Conservation (phyloP, 2,888 invertebrate genomes). For the Neoascia interrupta region DNA sequence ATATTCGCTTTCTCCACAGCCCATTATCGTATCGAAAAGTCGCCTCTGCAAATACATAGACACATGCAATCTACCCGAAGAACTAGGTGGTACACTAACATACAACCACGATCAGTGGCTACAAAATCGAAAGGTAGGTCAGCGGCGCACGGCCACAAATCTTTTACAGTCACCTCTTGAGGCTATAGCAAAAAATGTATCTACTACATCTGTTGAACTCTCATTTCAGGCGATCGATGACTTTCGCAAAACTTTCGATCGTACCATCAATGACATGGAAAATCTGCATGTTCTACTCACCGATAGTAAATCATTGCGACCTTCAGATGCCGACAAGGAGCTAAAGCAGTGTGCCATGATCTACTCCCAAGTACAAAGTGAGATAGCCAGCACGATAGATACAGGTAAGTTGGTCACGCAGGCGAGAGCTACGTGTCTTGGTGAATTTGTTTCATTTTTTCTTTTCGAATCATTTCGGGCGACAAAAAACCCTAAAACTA, state of each 20-base stretch:
- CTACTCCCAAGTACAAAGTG: slow-evolving; percentile 80
- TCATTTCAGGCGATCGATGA: slow-evolving; percentile 84
- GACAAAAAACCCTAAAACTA: slow-evolving; percentile 37
- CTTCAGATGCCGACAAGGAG: slow-evolving; percentile 82
- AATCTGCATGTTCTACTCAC: slow-evolving; percentile 82
- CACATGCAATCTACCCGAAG: slow-evolving; percentile 85
- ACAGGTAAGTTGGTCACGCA: slow-evolving; percentile 78
- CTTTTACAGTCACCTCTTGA: not conserved
- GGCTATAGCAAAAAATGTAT: not conserved
- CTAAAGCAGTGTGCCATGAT: slow-evolving; percentile 81
- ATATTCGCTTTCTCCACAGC: slow-evolving; percentile 79
- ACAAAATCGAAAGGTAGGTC: slow-evolving; percentile 86
- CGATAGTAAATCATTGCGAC: slow-evolving; percentile 81
- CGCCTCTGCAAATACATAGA: slow-evolving; percentile 86
- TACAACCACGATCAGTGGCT: slow-evolving; percentile 89
- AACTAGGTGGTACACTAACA: slow-evolving; percentile 86
- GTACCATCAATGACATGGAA: slow-evolving; percentile 83
- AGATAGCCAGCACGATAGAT: slow-evolving; percentile 80
- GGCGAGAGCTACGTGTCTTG: slow-evolving; percentile 4
- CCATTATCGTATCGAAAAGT: slow-evolving; percentile 85
- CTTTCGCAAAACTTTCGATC: slow-evolving; percentile 83
- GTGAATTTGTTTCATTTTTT: slow-evolving; percentile 8
- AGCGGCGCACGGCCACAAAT: slow-evolving; percentile 38
- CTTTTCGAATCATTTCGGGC: slow-evolving; percentile 7
- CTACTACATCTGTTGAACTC: too few species aligned